These are phyloP conservation scores for Drosophila rhopaloa DNA, from an alignment of 1,140 invertebrate genomes.

Conservation along the genomic window DNA sequence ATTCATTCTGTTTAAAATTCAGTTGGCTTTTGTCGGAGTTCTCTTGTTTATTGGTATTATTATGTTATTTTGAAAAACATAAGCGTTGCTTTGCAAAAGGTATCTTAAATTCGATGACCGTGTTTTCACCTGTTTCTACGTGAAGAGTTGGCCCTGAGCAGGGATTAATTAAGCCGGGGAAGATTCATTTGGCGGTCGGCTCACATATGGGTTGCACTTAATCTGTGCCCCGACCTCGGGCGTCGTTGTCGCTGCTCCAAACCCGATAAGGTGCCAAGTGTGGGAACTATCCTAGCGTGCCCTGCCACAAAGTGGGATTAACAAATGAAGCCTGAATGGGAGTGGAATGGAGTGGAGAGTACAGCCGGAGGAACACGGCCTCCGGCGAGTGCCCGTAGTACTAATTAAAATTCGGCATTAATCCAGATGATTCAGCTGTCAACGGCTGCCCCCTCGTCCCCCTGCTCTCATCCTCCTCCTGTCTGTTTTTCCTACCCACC, in stretches of 20 bases:
- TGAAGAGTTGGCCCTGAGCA: slow-evolving; percentile 33
- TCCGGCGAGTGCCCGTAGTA: slow-evolving; percentile 53
- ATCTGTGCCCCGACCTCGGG: slow-evolving; percentile 18
- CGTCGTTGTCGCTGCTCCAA: slow-evolving; percentile 54
- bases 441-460: slow-evolving; percentile 33
- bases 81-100: background rate
- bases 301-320: slow-evolving; percentile 58
- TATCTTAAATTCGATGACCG: background rate
- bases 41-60: too few species aligned
- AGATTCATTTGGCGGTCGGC: slow-evolving; percentile 55
- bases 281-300: slow-evolving; percentile 62
- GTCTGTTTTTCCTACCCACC: slow-evolving; percentile 21
- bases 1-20: too few species aligned
- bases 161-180: slow-evolving; percentile 71
- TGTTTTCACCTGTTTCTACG: slow-evolving; percentile 1
- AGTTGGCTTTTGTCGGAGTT: background rate
- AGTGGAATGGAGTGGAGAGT: background rate
- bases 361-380: slow-evolving; percentile 5
- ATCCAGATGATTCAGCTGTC: slow-evolving; percentile 83
- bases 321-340: slow-evolving; percentile 24
- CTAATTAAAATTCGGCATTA: slow-evolving; percentile 84
- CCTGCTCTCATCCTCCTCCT: slow-evolving; percentile 6
- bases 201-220: slow-evolving; percentile 19
- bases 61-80: too few species aligned
- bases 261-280: slow-evolving; percentile 74